Evolutionary conservation across 2,888 invertebrate genomes (phyloP).

Genomic region (Pollenia labialis): DNA sequence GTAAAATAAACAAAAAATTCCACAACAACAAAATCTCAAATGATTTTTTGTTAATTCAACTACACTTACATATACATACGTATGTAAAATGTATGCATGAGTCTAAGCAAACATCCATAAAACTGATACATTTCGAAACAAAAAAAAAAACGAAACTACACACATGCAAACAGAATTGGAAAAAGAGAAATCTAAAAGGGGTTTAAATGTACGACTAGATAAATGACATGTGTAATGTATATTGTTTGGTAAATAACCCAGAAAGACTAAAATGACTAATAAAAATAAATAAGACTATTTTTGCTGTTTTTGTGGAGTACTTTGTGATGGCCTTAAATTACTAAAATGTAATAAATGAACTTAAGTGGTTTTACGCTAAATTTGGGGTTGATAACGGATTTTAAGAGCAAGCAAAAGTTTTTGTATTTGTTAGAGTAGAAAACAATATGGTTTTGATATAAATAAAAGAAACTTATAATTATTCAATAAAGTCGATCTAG

Average conservation of each 20-base stretch:
- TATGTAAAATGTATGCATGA: not conserved
- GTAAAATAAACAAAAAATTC: conserved; percentile 26
- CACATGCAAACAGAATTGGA: not conserved
- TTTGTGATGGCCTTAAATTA: conserved; percentile 29
- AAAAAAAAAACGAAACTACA: not conserved
- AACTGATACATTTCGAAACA: conserved; percentile 14
- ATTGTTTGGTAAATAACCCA: conserved; percentile 61
- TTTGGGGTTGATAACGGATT: not conserved
- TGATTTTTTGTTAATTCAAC: conserved; percentile 12
- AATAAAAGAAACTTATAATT: too few relatives aligned
- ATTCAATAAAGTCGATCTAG: too few relatives aligned
- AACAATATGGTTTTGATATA: too few relatives aligned
- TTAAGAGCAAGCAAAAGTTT: not conserved
- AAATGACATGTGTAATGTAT: conserved; percentile 66
- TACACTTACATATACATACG: not conserved
- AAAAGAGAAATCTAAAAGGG: not conserved
- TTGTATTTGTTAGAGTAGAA: not conserved
- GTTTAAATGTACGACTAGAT: conserved; percentile 37
- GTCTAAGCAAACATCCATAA: conserved; percentile 35
- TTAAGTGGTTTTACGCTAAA: conserved; percentile 6
- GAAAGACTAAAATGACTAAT: conserved; percentile 51
- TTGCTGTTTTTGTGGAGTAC: not conserved
- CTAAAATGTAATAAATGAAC: conserved; percentile 32
- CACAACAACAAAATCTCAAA: conserved; percentile 47
- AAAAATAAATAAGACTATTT: conserved; percentile 48